A percentile compares a stretch with the other conserved stretches of the same genome.
These are phyloP conservation scores for Zhuqinia jingwanae DNA, from an alignment of 2,888 invertebrate species.

Conservation along the genomic window DNA sequence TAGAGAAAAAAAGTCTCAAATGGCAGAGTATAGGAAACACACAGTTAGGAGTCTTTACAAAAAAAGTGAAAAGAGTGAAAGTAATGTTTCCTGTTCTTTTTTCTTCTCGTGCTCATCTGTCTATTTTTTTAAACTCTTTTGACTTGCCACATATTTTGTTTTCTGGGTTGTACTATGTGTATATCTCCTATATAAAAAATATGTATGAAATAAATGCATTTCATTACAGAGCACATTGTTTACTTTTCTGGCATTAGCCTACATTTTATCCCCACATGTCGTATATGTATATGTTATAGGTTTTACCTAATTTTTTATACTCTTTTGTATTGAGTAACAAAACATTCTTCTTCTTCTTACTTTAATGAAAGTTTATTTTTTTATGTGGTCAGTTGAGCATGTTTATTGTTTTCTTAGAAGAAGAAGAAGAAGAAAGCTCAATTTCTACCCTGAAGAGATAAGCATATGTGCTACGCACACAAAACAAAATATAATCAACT, in stretches of 20 bases:
- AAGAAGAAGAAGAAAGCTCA: no score
- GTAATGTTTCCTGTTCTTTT: slow-evolving; percentile 61
- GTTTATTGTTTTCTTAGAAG: neutral
- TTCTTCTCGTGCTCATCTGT: slow-evolving; percentile 42
- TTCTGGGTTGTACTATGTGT: slow-evolving; percentile 29
- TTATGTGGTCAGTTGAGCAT: no score
- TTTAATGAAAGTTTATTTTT: no score
- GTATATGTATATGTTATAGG: neutral
- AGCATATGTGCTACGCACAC: neutral
- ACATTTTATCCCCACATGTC: neutral
- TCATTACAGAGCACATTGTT: neutral
- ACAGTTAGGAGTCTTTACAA: slow-evolving; percentile 20
- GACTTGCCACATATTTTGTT: slow-evolving; percentile 42
- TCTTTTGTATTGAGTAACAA: no score
- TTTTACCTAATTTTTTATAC: neutral
- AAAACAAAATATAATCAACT: neutral
- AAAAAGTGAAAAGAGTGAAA: slow-evolving; percentile 44
- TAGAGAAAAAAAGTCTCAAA: no score
- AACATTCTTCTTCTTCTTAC: no score
- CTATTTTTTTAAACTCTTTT: slow-evolving; percentile 37
- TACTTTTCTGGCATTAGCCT: neutral
- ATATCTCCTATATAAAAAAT: neutral
- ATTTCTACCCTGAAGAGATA: no score
- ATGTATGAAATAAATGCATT: neutral
- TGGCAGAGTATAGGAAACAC: no score